Base-by-base conservation (phyloP, 1,140 invertebrate species). In the Nasonia giraulti region DNA sequence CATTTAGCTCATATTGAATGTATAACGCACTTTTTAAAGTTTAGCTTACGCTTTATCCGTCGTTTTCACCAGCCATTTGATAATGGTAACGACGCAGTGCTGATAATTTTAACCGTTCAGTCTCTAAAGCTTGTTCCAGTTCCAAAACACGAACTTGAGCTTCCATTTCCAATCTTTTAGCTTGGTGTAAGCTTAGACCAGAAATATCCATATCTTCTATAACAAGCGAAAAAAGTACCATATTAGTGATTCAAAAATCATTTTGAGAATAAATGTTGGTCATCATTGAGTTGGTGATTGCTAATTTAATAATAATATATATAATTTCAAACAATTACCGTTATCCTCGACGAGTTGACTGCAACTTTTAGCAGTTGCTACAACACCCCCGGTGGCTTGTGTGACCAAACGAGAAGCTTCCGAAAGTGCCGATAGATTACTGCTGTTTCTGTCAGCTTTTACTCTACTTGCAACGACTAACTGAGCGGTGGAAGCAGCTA, bases 131-230 rank as follows among this genome's bases (percentile, higher is more conserved):
- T 86, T 96, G 96, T 91, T 99, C 98, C 75, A 99, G 93, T 94
- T 99, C 98, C 75, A 99, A 93, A 74, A 99, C 96, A 88, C 96
- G 95, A 23, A 98, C 97, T 92, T 98, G 97, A 78, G 97, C 96
- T 91, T 99, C 98, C 97, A 99, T 99, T 94, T 99, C 98, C 87
- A 98, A 93, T 74, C 96, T 95, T 91, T 99, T 99, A 0, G 98
- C 97, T 92, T 99, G 97, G 90, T 99, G 98, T 79, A 99, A 94
- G 79, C 96, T 97, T 80, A 99, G 91, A 87, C 97, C 96, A 5
- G 96, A 96, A 88, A 99, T 96, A 92, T 99, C 98, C 87, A 99
- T 94, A 85, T 98, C 96, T 88, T 97, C 98, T 97, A 87, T 44
- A 76, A 68, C 40, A 62, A 50, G n/a, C 23, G 31, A 31, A 77